phyloP scores from a whole-genome alignment of 2,888 invertebrate genomes.

The Cataglyphis livida region DNA sequence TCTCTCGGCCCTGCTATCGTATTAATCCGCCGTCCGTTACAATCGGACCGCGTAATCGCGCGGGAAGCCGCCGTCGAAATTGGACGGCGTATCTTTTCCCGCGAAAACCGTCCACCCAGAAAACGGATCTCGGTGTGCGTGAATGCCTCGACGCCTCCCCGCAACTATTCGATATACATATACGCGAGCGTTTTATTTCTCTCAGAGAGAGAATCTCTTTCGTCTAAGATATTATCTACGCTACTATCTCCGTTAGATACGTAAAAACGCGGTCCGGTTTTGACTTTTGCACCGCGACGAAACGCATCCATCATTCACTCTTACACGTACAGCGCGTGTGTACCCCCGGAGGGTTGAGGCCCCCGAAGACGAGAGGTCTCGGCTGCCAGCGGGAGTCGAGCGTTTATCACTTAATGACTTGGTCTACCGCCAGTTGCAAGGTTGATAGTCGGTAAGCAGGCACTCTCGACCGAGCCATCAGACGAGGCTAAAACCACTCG shows the following conservation, averaged over 20 bases:
- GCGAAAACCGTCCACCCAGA: conserved; percentile 23
- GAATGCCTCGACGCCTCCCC: background rate
- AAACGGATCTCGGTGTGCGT: background rate
- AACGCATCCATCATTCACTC: conserved; percentile 65
- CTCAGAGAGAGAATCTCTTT: background rate
- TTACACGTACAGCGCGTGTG: conserved; percentile 1
- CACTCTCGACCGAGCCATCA: conserved; percentile 59
- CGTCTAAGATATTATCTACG: background rate
- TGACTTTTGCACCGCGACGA: conserved; percentile 54
- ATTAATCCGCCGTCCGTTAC: conserved; percentile 73
- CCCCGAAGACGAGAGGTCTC: conserved; percentile 45
- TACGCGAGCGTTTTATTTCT: background rate
- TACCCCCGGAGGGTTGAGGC: conserved; percentile 29
- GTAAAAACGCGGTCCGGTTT: conserved; percentile 44
- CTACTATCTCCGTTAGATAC: background rate
- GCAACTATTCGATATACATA: background rate
- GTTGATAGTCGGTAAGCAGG: conserved; percentile 56
- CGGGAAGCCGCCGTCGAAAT: conserved; percentile 44
- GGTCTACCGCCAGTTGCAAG: conserved; percentile 36
- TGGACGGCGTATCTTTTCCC: conserved; percentile 30
- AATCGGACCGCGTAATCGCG: conserved; percentile 48
- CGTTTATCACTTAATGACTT: conserved; percentile 71
- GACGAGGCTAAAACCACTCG: conserved; percentile 50
- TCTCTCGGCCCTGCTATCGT: conserved; percentile 72
- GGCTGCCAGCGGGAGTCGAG: conserved; percentile 58